phyloP scores from a whole-genome alignment of 2,888 invertebrate genomes.

The Amphipyra berbera region DNA sequence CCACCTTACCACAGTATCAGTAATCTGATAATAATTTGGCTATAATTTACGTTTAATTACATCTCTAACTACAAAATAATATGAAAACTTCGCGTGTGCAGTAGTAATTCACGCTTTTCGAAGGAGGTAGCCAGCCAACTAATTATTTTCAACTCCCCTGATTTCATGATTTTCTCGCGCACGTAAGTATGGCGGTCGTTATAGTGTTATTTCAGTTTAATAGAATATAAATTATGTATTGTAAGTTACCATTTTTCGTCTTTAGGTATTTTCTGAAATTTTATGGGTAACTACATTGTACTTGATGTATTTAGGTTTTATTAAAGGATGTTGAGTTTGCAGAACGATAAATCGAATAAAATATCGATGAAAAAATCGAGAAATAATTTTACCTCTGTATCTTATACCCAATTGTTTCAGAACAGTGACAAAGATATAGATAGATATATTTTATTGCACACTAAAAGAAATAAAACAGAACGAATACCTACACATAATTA shows the following conservation, averaged over 20 bases:
- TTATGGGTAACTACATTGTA: not conserved
- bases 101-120: slow-evolving; percentile 78
- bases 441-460: too few relatives aligned
- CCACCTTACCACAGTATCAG: slow-evolving; percentile 61
- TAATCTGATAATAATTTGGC: slow-evolving; percentile 74
- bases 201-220: slow-evolving; percentile 56
- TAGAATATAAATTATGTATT: slow-evolving; percentile 52
- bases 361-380: too few relatives aligned
- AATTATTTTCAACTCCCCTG: slow-evolving; percentile 79
- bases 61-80: slow-evolving; percentile 85
- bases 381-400: too few relatives aligned
- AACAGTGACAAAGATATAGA: too few relatives aligned
- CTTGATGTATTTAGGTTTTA: not conserved
- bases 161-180: slow-evolving; percentile 75
- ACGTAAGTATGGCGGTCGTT: slow-evolving; percentile 56
- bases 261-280: slow-evolving; percentile 13
- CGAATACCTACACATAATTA: too few relatives aligned
- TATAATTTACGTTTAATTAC: slow-evolving; percentile 82
- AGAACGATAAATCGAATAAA: too few relatives aligned
- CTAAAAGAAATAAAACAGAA: too few relatives aligned
- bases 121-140: slow-evolving; percentile 67
- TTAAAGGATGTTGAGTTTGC: not conserved
- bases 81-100: slow-evolving; percentile 82
- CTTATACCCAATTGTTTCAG: too few relatives aligned
- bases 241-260: slow-evolving; percentile 15